phyloP scores from a whole-genome alignment of 2,888 invertebrate species.

The Oscheius sp. region DNA sequence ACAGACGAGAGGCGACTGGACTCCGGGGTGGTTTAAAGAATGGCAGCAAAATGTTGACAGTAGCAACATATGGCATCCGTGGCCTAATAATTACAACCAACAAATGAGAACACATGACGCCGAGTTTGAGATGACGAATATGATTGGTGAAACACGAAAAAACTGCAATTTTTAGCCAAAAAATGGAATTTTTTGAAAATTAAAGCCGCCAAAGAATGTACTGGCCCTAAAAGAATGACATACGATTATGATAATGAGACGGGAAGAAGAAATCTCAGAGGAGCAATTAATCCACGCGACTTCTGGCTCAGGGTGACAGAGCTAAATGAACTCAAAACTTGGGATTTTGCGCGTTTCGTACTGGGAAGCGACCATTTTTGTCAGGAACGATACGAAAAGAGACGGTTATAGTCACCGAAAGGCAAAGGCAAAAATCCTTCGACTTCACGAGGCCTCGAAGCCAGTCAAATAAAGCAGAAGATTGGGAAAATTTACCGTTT shows the following conservation, averaged over 20 bases:
- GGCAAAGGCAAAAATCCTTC: no score
- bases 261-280: conserved; percentile 22
- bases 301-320: background rate
- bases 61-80: conserved; percentile 27
- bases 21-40: background rate
- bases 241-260: conserved; percentile 35
- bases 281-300: conserved; percentile 24
- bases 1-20: no score
- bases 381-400: no score
- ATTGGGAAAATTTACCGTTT: no score
- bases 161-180: background rate
- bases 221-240: conserved; percentile 1
- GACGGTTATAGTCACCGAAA: no score
- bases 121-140: conserved; percentile 6
- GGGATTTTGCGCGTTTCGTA: background rate
- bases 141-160: conserved; percentile 1
- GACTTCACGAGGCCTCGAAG: no score
- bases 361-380: background rate
- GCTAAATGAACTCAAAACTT: conserved; percentile 16
- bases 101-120: conserved; percentile 27
- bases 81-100: conserved; percentile 20
- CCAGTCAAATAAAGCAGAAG: no score
- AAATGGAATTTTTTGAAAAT: background rate
- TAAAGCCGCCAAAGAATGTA: background rate
- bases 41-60: background rate